Base-by-base conservation (phyloP, 2,888 invertebrate species). In the Monochamus alternatus region DNA sequence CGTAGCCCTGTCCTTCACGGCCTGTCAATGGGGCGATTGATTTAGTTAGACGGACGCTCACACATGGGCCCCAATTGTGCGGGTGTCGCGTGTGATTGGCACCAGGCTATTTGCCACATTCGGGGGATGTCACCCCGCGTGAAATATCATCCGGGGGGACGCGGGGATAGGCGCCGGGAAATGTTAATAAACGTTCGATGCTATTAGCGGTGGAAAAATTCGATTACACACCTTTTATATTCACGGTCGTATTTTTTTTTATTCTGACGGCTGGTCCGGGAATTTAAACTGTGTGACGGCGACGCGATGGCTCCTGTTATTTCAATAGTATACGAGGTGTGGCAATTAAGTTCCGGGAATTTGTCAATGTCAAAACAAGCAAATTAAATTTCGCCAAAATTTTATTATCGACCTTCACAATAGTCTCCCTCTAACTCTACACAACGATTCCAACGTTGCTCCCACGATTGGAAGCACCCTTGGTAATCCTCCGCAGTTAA, bases 11-110 rank as follows among this genome's bases (percentile, higher is more conserved):
- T 60, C 22, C 47, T 60, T 44, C 58, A 69, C 74, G 74, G 58
- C 58, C 74, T 64, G 74, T 67, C 75, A 71, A 75, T 75, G 71
- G 72, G 65, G 67, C 67, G 63, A 75, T 75, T 75, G 75, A 75
- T 75, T 72, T 72, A 75, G 71, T 71, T 69, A 59, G 60, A 60
- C 60, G 43, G 51, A 68, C 68, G 55, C 43, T 62, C 73, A 63
- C 74, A 69, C 69, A 74, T 64, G 68, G 60, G 47, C 65, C 71
- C 62, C 62, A 66, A 74, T 69, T 74, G 74, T 69, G 59, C 69
- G 60, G 47, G 44, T 44, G 69, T 47, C 47, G 47, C 47, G 60
- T 69, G 69, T 60, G 69, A 60, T 60, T 60, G 69, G 60, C 69
- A 69, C 31, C 69, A n/a, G 60, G 47, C 69, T 69, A 69, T 69